These are phyloP conservation scores for Syngnathus typhle DNA, from an alignment of 2,113 vertebrate species.

Conservation along the genomic window DNA sequence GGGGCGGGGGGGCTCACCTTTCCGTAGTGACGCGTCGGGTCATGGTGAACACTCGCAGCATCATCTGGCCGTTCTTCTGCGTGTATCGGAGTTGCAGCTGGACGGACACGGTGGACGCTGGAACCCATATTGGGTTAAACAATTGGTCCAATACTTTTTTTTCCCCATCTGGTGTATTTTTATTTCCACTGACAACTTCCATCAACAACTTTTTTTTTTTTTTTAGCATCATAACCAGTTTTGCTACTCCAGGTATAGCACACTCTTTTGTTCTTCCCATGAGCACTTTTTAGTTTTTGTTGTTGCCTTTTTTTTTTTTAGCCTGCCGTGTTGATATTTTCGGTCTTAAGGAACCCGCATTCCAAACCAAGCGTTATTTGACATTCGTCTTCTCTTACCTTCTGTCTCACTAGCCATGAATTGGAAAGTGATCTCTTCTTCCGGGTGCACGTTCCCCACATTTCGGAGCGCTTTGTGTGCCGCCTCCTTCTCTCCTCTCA, in stretches of 20 bases:
- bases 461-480: constrained; percentile 52
- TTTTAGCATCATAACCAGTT: background rate
- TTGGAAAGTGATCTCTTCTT: constrained; percentile 66
- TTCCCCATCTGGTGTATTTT: background rate
- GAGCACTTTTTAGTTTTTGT: background rate
- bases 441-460: constrained; percentile 60
- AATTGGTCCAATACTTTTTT: background rate
- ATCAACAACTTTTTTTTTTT: background rate
- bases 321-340: background rate
- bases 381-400: constrained; percentile 28
- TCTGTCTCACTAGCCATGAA: constrained; percentile 45
- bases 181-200: background rate
- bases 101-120: constrained; percentile 42
- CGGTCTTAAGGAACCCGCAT: constrained; percentile 7
- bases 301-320: too few species aligned
- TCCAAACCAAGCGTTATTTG: too few species aligned
- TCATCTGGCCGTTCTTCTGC: constrained; percentile 44
- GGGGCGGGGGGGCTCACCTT: constrained; percentile 39
- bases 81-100: constrained; percentile 67
- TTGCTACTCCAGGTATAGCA: background rate
- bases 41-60: constrained; percentile 59
- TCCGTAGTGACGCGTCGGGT: constrained; percentile 54
- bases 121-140: background rate
- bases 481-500: constrained; percentile 59
- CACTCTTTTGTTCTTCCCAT: constrained; percentile 1